Evolutionary conservation across 2,888 invertebrate genomes (phyloP), one percentile per base, ranked within the genome.

Genomic region (Aspidiotus destructor): DNA sequence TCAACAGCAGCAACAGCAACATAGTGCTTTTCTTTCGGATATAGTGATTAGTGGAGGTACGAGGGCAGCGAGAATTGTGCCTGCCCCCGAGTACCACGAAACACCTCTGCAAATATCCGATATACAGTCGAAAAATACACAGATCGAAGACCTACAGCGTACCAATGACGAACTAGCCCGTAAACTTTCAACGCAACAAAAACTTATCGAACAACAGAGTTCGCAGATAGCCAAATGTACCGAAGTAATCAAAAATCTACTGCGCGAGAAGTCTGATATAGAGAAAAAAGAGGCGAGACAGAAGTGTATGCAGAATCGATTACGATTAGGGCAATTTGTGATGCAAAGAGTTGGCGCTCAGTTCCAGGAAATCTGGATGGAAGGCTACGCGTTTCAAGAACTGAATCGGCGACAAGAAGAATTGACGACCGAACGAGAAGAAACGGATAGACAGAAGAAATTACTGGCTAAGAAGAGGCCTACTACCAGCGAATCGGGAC

Each of bases 331-430:
- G 52, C 98, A 98, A 82, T 99, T 98, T 81, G 95, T 97, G 73
- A 98, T 98, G 77, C 97, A 98, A 79, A 85, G 99, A 77, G 97
- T 97, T 75, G 99, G 98, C 69, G 98, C 98, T 75, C 94, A 96
- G 76, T 99, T 99, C 85, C 98, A 98, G 80, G 99, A 99, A 82
- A 97, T 97, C 82, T 99, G 99, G 98, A 95, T 93, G 76, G 98
- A 99, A 80, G 99, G 99, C 74, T 96, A 93, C 81, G 97, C 98
- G 76, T 99, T 99, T 83, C 96, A 97, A 80, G 98, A 99, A 80
- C 82, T 99, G 72, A 91, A 95, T 75, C 90, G 96, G 82, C 89
- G 95, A 80, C 97, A 97, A 81, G 97, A 97, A 79, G 92, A 95
- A 79, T 94, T 97, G 73, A 89, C 94, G n/a, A 87, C 92, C 13